Percentiles rank a stretch among this genome's conserved stretches.
phyloP scores from a whole-genome alignment of 2,888 invertebrate genomes.

The Hylaea fasciaria region DNA sequence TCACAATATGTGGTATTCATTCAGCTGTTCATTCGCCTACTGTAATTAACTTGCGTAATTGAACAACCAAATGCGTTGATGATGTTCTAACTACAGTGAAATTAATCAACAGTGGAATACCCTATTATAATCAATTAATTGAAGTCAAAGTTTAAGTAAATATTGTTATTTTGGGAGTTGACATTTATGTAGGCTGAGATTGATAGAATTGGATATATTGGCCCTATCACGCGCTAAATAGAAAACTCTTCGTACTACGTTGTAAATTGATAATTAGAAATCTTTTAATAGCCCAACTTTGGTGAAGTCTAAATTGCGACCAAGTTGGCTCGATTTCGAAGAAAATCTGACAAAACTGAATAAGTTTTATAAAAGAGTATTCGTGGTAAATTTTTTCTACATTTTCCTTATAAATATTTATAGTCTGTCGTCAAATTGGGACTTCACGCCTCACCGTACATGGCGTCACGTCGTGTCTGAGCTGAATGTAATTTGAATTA shows the following conservation, averaged over 20 bases:
- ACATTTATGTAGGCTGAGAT: no score
- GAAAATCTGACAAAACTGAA: background rate
- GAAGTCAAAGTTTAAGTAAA: background rate
- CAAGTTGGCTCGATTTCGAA: background rate
- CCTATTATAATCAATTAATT: background rate
- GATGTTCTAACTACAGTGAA: background rate
- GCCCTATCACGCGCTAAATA: no score
- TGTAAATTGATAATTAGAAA: no score
- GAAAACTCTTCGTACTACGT: no score
- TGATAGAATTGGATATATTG: no score
- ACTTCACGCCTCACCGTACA: background rate
- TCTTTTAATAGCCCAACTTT: no score
- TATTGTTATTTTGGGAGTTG: no score
- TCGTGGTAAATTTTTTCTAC: background rate
- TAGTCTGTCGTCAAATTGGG: background rate
- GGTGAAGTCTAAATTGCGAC: no score
- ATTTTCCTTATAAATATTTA: background rate
- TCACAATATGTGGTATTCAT: background rate
- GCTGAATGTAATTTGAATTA: background rate
- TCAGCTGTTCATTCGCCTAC: background rate
- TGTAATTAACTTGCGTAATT: conserved; percentile 6
- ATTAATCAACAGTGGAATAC: background rate
- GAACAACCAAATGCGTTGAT: background rate
- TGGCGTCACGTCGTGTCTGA: background rate
- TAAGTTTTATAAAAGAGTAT: background rate